phyloP scores from a whole-genome alignment of 2,113 vertebrate genomes.

The Petrocephalus microphthalmus region DNA sequence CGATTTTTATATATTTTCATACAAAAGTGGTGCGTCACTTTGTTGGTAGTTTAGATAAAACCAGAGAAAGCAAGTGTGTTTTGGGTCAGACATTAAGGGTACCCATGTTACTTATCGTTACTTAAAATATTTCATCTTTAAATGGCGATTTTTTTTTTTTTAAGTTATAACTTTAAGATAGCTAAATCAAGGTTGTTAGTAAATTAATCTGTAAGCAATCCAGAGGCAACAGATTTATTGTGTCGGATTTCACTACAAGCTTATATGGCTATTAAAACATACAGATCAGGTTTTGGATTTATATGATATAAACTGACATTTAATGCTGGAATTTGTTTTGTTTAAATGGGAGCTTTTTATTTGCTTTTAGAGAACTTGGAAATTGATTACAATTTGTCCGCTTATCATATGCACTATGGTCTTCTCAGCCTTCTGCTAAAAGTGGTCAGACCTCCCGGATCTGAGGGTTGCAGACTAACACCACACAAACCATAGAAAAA shows the following conservation, averaged over 20 bases:
- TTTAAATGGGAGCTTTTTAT: background rate
- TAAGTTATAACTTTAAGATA: background rate
- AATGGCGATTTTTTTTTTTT: background rate
- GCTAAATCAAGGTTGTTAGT: background rate
- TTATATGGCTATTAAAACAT: background rate
- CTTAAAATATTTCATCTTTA: background rate
- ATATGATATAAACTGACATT: background rate
- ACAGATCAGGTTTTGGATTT: conserved; percentile 2
- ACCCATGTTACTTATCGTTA: background rate
- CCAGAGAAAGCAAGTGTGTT: background rate
- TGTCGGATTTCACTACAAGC: background rate
- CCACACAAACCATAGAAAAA: background rate
- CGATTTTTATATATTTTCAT: background rate
- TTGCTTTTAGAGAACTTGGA: conserved; percentile 8
- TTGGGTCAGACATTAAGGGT: background rate
- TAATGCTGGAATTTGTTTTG: background rate
- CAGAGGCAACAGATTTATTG: background rate
- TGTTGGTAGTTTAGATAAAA: background rate
- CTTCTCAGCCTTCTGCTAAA: background rate
- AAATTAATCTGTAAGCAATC: background rate
- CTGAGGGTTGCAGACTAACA: background rate
- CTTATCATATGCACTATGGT: background rate
- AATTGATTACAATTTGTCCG: background rate
- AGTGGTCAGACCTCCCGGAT: background rate
- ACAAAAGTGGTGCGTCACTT: background rate